Base-by-base conservation (phyloP, 2,888 invertebrate species). In the Drosophila emarginata region DNA sequence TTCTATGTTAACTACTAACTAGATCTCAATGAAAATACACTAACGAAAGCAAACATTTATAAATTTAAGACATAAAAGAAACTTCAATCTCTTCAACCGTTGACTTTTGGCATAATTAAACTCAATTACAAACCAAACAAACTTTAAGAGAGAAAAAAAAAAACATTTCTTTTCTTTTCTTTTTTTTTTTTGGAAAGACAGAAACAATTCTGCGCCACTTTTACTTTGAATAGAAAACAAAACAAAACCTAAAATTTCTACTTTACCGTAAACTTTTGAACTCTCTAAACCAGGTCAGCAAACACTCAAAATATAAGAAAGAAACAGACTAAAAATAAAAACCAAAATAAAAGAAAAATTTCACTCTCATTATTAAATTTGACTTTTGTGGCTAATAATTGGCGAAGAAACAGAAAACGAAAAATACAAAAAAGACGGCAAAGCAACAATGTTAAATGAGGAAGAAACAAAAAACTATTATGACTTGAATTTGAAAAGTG, bases 401-500 rank as follows among this genome's bases (percentile, higher is more conserved):
- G 26, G 45, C 64, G 54, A 56, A 57, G 53, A 52, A 67, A 5
- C 32, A 12, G 40, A n/a, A 26, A 54, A 59, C 60, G 66, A 58
- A 61, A 32, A 51, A 61, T 50, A 60, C 50, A 28, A 59, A 51
- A n/a, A 53, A 53, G 18, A n/a, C 9, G 11, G 21, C 21, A 11
- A 45, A 45, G 45, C 18, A 45, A 45, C 45, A 45, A 45, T 45
- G 45, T n/a, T 39, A 56, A 62, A 64, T 74, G 61, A 61, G 28
- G 53, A 64, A 56, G 62, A 53, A 28, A 59, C 53, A 14, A 54
- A 54, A 62, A 58, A 51, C 51, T 63, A 66, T 77, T 64, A 77
- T 74, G 64, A 68, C 53, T 70, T 39, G 56, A 45, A 45, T 45
- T 36, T 58, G 54, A 80, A 85, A 83, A 83, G 83, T 83, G 83